A percentile compares a stretch with the other conserved stretches of the same genome.
These are phyloP conservation scores for Orius insidiosus DNA, from an alignment of 1,140 invertebrate genomes.

Conservation along the genomic window DNA sequence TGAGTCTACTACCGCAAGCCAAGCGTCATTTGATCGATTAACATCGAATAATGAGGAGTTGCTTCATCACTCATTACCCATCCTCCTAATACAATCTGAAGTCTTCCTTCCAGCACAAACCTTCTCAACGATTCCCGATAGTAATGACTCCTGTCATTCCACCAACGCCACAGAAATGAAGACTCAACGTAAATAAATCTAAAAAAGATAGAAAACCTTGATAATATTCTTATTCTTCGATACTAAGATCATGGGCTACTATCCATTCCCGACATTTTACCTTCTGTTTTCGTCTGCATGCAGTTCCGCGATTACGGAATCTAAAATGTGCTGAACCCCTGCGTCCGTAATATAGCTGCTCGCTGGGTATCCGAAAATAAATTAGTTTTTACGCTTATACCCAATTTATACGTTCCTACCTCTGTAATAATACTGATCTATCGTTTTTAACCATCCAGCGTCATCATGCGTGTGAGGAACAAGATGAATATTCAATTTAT, in stretches of 20 bases:
- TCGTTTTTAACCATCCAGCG: constrained; percentile 72
- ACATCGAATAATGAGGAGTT: constrained; percentile 73
- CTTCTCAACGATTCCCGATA: not conserved
- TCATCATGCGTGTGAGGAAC: constrained; percentile 61
- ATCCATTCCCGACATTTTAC: constrained; percentile 24
- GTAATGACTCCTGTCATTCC: constrained; percentile 49
- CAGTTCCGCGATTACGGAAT: constrained; percentile 68
- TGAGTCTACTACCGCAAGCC: constrained; percentile 40
- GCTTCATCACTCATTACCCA: constrained; percentile 95
- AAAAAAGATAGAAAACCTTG: constrained; percentile 9
- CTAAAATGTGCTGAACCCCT: constrained; percentile 79
- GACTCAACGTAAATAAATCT: constrained; percentile 65
- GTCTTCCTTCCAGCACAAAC: constrained; percentile 1
- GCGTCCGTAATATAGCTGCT: constrained; percentile 49
- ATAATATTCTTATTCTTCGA: not conserved
- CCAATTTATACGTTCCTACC: constrained; percentile 28
- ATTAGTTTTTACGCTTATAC: not conserved
- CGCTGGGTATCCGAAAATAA: constrained; percentile 30
- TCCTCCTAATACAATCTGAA: constrained; percentile 29
- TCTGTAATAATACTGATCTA: constrained; percentile 69
- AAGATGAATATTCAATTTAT: constrained; percentile 50
- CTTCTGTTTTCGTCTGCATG: constrained; percentile 48
- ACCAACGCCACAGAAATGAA: constrained; percentile 89
- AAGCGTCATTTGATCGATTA: constrained; percentile 82
- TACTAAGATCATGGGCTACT: not conserved